Evolutionary conservation across 2,797 vertebrate genomes (phyloP), one percentile per base, ranked within the genome.

Genomic region (Lepidocolaptes lacrymiger): DNA sequence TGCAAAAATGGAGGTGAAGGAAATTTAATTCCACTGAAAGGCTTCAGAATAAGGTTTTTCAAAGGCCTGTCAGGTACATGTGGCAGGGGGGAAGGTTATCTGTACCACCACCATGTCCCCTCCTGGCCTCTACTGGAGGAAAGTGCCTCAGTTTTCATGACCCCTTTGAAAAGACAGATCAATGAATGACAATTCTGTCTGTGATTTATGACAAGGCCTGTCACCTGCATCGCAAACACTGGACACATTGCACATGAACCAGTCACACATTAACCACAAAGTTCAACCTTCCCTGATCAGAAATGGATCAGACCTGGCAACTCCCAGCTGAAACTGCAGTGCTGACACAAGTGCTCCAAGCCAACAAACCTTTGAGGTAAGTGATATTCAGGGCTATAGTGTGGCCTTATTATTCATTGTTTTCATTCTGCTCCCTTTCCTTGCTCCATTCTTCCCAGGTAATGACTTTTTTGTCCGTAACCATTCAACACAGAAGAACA

Each of bases 371-470:
- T 89, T 34, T 26, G 1, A 77, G 75, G 82, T 54, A 92, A 77
- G 63, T 3, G 16, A 66, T 37, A 58, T 14, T 46, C 80, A 78
- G 79, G 76, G 48, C 73, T 91, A 66, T 14, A 13, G 62, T 4
- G 88, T 28, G 79, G 76, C 79, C 84, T 84, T 51, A 58, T 61
- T 68, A 88, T 48, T 58, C 44, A 77, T 27, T 89, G 87, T 2
- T 67, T 92, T 80, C n/a, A 52, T 46, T 66, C 73, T 63, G 68
- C 58, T 78, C 52, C 32, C 64, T 41, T 64, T 59, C 89, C 76
- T 64, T 89, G 51, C 41, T 94, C 76, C 51, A 58, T 82, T 82
- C 88, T 81, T 88, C 66, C 79, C 73, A 85, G 54, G 52, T 91
- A 94, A 86, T 74, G 91, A 71, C 77, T 66, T 68, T 76, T 91